Percentiles rank a stretch among this genome's conserved stretches.
These are phyloP conservation scores for Yponomeuta cagnagella DNA, from an alignment of 2,888 invertebrate genomes.

Conservation along the genomic window DNA sequence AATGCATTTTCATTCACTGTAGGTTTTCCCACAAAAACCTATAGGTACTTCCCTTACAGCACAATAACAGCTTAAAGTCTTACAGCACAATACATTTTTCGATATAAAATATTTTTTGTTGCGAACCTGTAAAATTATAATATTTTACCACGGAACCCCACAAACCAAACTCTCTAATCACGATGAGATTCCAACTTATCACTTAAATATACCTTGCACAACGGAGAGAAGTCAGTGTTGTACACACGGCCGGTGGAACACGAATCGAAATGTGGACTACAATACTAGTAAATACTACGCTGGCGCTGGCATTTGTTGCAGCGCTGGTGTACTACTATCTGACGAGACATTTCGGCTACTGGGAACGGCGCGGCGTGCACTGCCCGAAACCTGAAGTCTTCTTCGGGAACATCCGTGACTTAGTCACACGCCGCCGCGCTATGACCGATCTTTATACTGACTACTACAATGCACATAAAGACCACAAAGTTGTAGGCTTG, in stretches of 20 bases:
- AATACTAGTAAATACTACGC: background rate
- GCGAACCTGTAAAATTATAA: no score
- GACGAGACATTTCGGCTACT: background rate
- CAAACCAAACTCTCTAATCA: background rate
- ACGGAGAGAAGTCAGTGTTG: background rate
- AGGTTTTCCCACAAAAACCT: no score
- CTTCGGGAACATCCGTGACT: constrained; percentile 10
- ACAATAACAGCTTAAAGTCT: no score
- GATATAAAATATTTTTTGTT: no score
- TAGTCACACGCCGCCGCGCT: background rate
- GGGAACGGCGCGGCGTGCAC: constrained; percentile 3
- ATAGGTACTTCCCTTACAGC: no score
- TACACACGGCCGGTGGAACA: background rate
- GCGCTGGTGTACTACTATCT: background rate
- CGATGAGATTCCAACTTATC: background rate
- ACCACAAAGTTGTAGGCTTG: constrained; percentile 20
- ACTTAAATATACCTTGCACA: background rate
- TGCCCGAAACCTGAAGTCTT: constrained; percentile 2
- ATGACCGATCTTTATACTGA: background rate
- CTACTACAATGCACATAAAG: constrained; percentile 2
- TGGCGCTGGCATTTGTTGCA: constrained; percentile 4
- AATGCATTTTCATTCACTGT: no score
- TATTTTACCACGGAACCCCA: background rate
- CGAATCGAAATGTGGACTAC: background rate
- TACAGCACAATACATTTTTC: no score